Base-by-base conservation (phyloP, 2,888 invertebrate genomes). In the Dicyrtoma fusca region DNA sequence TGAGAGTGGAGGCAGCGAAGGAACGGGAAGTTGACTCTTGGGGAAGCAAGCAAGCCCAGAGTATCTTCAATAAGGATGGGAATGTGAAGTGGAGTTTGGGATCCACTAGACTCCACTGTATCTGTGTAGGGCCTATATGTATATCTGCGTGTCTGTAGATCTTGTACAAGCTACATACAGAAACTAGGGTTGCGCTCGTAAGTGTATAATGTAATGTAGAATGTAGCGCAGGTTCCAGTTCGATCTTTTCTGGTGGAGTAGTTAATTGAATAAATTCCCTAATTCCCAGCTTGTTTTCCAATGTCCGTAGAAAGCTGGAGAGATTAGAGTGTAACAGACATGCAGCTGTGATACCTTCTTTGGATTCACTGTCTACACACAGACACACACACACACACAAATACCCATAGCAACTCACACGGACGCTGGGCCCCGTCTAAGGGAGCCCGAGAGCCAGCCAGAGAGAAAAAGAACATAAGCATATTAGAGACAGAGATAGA, bases 231-330 rank as follows among this genome's bases (percentile, higher is more conserved):
- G 49, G 62, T 45, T 57, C 64, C 57, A 68, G 72, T 76, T 74
- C 73, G 74, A 74, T 76, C 72, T 75, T 74, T 74, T 72, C 74
- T 71, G 69, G 71, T 73, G 72, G 75, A 79, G 76, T 75, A 79
- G 78, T 79, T 79, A 79, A 79, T 79, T 79, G 79, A 79, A 79
- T 79, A 79, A 79, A 79, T 79, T 79, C 79, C 79, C 79, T 78
- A 79, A 79, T 79, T 78, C 77, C 78, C 77, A 78, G 78, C 77
- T 77, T 77, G 77, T 78, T 79, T 78, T 77, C 79, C 78, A 75
- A 78, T 76, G 79, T 77, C 77, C 74, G 76, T 75, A 75, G 76
- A 75, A 77, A 77, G 76, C 76, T 76, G 74, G 71, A 76, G 76
- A 77, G 79, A 79, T 76, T 77, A 79, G 76, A 77, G 75, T 75